A percentile compares a stretch with the other conserved stretches of the same genome.
phyloP scores from a whole-genome alignment of 2,888 invertebrate species.

The Netelia melanura region DNA sequence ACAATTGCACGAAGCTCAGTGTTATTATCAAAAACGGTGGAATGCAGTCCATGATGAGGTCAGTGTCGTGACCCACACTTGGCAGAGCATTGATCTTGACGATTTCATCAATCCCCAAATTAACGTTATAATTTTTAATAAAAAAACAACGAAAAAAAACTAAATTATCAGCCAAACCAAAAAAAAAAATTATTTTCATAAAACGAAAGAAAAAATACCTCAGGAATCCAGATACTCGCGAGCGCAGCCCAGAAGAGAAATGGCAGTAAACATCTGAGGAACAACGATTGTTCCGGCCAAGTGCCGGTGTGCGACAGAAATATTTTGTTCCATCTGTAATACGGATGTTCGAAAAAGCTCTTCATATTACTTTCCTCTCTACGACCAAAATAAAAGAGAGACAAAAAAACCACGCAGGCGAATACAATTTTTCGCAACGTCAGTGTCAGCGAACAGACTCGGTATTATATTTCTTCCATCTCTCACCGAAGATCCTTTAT shows the following conservation, averaged over 20 bases:
- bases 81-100: constrained; percentile 6
- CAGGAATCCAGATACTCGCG: not conserved
- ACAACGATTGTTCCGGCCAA: constrained; percentile 55
- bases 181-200: too few relatives aligned
- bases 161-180: too few relatives aligned
- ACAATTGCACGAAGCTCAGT: not conserved
- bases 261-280: constrained; percentile 22
- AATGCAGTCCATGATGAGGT: constrained; percentile 12
- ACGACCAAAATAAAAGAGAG: too few relatives aligned
- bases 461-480: too few relatives aligned
- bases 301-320: constrained; percentile 26
- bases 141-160: too few relatives aligned
- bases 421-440: too few relatives aligned
- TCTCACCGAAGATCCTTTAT: too few relatives aligned
- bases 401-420: too few relatives aligned
- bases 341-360: constrained; percentile 35
- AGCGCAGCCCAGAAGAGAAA: not conserved
- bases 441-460: too few relatives aligned
- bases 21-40: constrained; percentile 3
- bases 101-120: not conserved
- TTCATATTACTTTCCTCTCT: too few relatives aligned
- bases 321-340: constrained; percentile 36
- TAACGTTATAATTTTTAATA: not conserved
- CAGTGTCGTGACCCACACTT: not conserved
- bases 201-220: constrained; percentile 9